phyloP scores from a whole-genome alignment of 2,888 invertebrate genomes.

The Agonopterix heracliana region DNA sequence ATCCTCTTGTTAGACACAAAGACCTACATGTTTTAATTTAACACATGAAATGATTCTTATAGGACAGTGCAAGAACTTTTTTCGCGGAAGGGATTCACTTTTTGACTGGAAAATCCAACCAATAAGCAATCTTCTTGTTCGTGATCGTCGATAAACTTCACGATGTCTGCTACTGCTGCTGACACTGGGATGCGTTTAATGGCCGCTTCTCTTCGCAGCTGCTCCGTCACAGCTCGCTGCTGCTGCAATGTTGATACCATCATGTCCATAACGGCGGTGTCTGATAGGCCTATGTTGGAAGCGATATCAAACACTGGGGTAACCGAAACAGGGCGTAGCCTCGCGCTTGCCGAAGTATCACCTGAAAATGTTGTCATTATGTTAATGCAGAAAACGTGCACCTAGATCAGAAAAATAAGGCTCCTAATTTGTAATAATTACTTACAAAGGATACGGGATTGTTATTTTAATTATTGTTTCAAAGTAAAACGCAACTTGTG shows the following conservation, averaged over 20 bases:
- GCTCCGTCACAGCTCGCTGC: conserved; percentile 94
- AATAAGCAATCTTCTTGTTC: conserved; percentile 95
- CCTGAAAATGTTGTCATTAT: conserved; percentile 3
- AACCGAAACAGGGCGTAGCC: conserved; percentile 67
- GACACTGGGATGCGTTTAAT: conserved; percentile 91
- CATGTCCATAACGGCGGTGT: conserved; percentile 93
- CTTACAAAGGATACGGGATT: no score
- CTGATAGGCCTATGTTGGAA: conserved; percentile 90
- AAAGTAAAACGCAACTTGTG: no score
- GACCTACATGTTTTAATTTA: background rate
- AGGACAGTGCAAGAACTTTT: conserved; percentile 92
- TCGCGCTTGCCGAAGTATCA: conserved; percentile 22
- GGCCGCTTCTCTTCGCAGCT: conserved; percentile 92
- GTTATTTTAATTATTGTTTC: no score
- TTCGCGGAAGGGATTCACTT: conserved; percentile 96
- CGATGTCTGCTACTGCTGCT: conserved; percentile 93
- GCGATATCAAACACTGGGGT: conserved; percentile 50
- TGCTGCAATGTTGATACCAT: conserved; percentile 96
- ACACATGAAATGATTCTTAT: conserved; percentile 59
- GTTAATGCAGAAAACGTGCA: no score
- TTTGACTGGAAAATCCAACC: conserved; percentile 95
- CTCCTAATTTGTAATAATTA: no score
- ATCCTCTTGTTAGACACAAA: no score
- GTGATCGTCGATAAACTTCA: conserved; percentile 93
- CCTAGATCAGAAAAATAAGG: no score